Evolutionary conservation across 2,888 invertebrate genomes (phyloP), one percentile per base, ranked within the genome.

Genomic region (Erpobdella octoculata): DNA sequence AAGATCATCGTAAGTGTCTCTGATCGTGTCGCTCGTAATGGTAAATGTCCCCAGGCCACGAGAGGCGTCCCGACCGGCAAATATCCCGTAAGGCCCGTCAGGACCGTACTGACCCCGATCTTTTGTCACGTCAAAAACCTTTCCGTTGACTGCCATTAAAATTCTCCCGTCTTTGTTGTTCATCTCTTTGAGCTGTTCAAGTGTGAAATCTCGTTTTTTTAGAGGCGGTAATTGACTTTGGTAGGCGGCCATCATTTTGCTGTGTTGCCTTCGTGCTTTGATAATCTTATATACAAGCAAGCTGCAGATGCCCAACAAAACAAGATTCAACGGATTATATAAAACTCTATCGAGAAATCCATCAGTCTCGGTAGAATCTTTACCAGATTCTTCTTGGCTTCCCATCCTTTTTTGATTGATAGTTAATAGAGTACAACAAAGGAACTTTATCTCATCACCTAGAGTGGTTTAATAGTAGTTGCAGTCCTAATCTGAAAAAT

Each of bases 31-130:
- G 66, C 80, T 81, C 69, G 88, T 87, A 65, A 95, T 89, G 48
- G 90, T 90, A 84, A 97, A 97, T 74, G 92, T 95, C 58, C 94
- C 96, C 69, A 97, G 86, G 41, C 93, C 93, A 81, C 96, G 87
- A 6, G 95, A 93, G 66, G 95, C 96, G 87, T 97, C 96, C 77
- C 89, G 88, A 5, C 96, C 97, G 76, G 92, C 96, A 84, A 96
- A 95, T 25, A 91, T 89, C 72, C 92, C 89, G 86, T 97, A 97
- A 37, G 93, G 93, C 72, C 93, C 95, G 80, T 91, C 94, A 95
- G 94, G 94, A 31, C 95, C 95, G 84, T 96, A 96, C 84, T 93
- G 93, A 75, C 89, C 87, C 80, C 89, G 90, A 73, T 92, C 93
- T 81, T 79, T 74, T 48, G 95, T 94, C 76, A 90, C 93, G 85